Percentiles rank a stretch among this genome's conserved stretches.
Conservation (phyloP, 2,113 vertebrate genomes). For the Cinclus mexicanus region DNA sequence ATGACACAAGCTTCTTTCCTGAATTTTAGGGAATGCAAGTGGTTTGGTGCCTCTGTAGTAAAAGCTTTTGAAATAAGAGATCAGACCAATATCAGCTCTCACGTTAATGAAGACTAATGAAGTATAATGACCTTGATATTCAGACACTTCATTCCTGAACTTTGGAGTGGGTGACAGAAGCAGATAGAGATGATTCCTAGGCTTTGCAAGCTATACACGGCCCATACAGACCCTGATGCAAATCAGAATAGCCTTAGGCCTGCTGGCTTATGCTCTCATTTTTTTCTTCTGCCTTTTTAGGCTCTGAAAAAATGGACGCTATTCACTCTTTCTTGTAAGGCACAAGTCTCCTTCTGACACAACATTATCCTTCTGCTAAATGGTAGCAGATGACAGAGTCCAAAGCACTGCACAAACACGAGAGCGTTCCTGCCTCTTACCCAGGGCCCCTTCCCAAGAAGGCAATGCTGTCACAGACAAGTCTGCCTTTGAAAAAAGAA, state of each 20-base stretch:
- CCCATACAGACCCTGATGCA: background rate
- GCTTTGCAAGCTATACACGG: background rate
- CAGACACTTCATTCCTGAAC: background rate
- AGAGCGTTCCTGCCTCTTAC: constrained; percentile 25
- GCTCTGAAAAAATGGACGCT: background rate
- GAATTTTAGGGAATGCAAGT: background rate
- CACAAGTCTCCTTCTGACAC: constrained; percentile 19
- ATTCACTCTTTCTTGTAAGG: constrained; percentile 16
- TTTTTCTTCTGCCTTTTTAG: background rate
- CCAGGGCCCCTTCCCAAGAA: constrained; percentile 28
- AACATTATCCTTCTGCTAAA: constrained; percentile 32
- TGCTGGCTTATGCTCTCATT: background rate
- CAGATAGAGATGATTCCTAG: background rate
- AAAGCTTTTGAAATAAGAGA: constrained; percentile 3
- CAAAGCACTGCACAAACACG: background rate
- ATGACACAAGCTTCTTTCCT: background rate
- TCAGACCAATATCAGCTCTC: background rate
- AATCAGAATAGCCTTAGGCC: background rate
- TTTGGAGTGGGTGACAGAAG: background rate
- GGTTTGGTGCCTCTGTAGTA: background rate
- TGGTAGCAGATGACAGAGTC: constrained; percentile 51
- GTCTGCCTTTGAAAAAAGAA: background rate
- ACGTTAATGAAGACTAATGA: background rate
- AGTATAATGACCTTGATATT: background rate
- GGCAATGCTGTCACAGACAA: background rate